Percentiles rank a stretch among this genome's conserved stretches.
phyloP scores from a whole-genome alignment of 2,888 invertebrate genomes.

The Acanthosepion lycidas region DNA sequence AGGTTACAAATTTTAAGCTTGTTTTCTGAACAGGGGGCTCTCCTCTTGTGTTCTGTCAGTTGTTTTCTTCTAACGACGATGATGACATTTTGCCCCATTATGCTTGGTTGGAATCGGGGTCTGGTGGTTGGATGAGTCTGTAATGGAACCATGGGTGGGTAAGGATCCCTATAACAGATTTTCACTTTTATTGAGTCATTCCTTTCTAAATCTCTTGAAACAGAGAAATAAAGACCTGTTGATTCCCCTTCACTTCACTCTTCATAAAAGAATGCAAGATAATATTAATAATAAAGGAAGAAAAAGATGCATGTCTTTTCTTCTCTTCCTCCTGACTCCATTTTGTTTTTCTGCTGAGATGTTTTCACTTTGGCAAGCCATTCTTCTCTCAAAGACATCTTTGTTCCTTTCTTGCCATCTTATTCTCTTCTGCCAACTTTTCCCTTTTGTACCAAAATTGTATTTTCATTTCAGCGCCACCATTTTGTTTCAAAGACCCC shows the following conservation, averaged over 20 bases:
- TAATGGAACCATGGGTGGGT: not conserved
- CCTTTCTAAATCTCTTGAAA: slow-evolving; percentile 33
- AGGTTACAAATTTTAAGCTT: not conserved
- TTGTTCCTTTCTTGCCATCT: slow-evolving; percentile 23
- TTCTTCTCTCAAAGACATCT: slow-evolving; percentile 33
- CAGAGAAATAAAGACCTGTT: slow-evolving; percentile 33
- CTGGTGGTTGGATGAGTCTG: slow-evolving; percentile 13
- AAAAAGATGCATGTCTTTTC: not conserved
- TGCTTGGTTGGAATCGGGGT: not conserved
- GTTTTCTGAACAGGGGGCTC: not conserved
- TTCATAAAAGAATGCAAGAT: not conserved
- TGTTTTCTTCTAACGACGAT: not conserved
- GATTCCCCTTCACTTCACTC: not conserved
- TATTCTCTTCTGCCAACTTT: slow-evolving; percentile 1
- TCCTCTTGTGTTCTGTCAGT: not conserved
- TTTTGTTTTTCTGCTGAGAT: slow-evolving; percentile 23
- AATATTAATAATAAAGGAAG: not conserved
- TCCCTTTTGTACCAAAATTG: slow-evolving; percentile 9
- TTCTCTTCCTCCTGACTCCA: not conserved
- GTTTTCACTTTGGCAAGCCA: slow-evolving; percentile 20
- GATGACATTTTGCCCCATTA: not conserved
- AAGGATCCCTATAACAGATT: slow-evolving; percentile 6
- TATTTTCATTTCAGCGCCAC: not conserved
- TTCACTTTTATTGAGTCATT: not conserved
- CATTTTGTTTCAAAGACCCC: slow-evolving; percentile 16